phyloP scores from a whole-genome alignment of 2,113 vertebrate species.

The Psittacula cyanocephala region DNA sequence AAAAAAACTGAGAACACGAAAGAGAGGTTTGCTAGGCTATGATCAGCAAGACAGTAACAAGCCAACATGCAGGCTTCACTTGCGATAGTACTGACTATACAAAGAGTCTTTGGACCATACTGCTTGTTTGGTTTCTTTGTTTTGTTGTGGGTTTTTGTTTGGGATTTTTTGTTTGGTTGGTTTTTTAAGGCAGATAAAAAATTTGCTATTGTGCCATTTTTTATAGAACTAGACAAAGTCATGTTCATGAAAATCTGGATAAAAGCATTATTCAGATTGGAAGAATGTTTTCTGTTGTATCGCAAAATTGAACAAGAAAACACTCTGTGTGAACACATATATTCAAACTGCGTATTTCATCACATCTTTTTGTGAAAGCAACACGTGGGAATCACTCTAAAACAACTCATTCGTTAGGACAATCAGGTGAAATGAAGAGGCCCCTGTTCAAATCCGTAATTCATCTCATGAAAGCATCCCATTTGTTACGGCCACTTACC shows the following conservation, averaged over 20 bases:
- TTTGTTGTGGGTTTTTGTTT: background rate
- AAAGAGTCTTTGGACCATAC: background rate
- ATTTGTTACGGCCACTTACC: background rate
- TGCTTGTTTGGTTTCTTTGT: background rate
- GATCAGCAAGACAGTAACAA: background rate
- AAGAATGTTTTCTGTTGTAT: background rate
- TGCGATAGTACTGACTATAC: background rate
- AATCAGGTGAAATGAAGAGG: background rate
- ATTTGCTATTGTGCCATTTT: rapidly evolving
- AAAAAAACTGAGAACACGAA: background rate
- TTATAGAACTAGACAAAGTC: background rate
- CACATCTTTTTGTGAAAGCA: background rate
- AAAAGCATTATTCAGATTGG: background rate
- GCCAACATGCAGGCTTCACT: background rate
- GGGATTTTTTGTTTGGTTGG: background rate
- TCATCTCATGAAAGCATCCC: background rate
- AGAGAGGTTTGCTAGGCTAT: background rate
- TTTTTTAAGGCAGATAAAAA: background rate
- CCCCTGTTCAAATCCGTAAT: background rate
- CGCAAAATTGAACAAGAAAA: background rate
- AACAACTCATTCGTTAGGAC: background rate
- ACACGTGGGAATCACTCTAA: background rate
- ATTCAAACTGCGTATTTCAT: background rate
- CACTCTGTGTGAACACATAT: background rate
- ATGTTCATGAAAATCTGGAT: background rate